These are phyloP conservation scores for Polymixis flavicincta DNA, from an alignment of 2,888 invertebrate species.

Conservation along the genomic window DNA sequence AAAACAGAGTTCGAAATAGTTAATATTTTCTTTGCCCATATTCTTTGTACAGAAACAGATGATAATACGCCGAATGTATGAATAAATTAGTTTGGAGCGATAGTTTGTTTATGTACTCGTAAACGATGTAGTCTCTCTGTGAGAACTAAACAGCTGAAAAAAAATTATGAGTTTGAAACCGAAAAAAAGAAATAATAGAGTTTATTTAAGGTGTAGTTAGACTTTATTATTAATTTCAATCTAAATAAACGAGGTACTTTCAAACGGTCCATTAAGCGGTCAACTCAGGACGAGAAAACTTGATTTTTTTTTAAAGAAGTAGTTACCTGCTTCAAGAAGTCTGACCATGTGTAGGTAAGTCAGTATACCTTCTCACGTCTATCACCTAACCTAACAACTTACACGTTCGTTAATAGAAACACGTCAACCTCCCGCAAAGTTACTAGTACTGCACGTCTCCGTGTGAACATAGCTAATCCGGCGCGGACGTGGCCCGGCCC, in stretches of 20 bases:
- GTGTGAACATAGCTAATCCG: conserved; percentile 28
- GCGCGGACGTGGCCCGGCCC: conserved; percentile 1
- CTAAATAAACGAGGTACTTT: not conserved
- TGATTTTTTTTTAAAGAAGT: not conserved
- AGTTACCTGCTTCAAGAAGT: not conserved
- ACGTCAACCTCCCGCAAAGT: conserved; percentile 15
- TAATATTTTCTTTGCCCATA: no score
- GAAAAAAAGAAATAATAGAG: not conserved
- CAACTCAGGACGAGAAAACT: not conserved
- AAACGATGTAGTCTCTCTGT: not conserved
- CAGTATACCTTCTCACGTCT: not conserved
- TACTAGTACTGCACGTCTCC: not conserved
- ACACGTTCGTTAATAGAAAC: conserved; percentile 22
- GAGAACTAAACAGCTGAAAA: conserved; percentile 23
- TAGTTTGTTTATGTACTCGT: not conserved
- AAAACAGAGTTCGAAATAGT: not conserved
- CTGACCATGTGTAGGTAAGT: not conserved
- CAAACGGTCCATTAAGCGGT: not conserved
- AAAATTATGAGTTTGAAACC: not conserved
- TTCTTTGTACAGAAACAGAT: not conserved
- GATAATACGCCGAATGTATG: not conserved
- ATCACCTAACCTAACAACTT: not conserved
- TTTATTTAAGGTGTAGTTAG: not conserved
- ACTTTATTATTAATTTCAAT: not conserved
- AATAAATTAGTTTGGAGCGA: not conserved